These are phyloP conservation scores for Edolisoma coerulescens DNA, from an alignment of 2,113 vertebrate species.

Conservation along the genomic window DNA sequence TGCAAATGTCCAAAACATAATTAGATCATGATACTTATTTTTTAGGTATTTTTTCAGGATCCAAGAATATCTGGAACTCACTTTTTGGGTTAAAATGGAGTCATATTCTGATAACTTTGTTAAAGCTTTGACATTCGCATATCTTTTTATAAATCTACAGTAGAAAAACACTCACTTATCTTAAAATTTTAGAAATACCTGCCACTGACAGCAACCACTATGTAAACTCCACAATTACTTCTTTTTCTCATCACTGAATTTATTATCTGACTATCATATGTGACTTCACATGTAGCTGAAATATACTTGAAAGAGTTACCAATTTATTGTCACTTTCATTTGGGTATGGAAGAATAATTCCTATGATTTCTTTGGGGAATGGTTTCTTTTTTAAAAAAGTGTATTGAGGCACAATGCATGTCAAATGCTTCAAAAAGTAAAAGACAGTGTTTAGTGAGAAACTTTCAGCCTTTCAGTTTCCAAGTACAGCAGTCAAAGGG, in stretches of 20 bases:
- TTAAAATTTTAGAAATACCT: slow-evolving; percentile 2
- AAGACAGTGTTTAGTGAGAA: slow-evolving; percentile 55
- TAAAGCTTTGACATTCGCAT: not conserved
- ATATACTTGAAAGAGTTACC: slow-evolving; percentile 7
- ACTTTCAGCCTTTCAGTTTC: slow-evolving; percentile 62
- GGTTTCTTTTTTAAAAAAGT: slow-evolving; percentile 17
- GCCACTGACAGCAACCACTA: not conserved
- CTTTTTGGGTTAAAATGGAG: not conserved
- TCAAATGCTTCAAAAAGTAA: slow-evolving; percentile 69
- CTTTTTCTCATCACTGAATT: not conserved
- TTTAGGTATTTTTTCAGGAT: not conserved
- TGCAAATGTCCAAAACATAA: not conserved
- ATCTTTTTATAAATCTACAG: not conserved
- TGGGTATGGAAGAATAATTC: slow-evolving; percentile 28
- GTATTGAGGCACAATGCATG: slow-evolving; percentile 56
- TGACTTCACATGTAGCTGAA: not conserved
- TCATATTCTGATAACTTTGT: not conserved
- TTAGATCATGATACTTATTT: not conserved
- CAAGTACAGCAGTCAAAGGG: slow-evolving; percentile 49
- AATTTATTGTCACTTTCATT: slow-evolving; percentile 18
- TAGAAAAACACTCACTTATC: not conserved
- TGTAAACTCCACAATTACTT: not conserved
- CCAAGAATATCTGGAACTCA: not conserved
- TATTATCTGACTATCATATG: slow-evolving; percentile 3
- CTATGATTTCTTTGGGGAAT: slow-evolving; percentile 67